Base-by-base conservation (phyloP, 2,888 invertebrate genomes). In the Adela reaumurella region DNA sequence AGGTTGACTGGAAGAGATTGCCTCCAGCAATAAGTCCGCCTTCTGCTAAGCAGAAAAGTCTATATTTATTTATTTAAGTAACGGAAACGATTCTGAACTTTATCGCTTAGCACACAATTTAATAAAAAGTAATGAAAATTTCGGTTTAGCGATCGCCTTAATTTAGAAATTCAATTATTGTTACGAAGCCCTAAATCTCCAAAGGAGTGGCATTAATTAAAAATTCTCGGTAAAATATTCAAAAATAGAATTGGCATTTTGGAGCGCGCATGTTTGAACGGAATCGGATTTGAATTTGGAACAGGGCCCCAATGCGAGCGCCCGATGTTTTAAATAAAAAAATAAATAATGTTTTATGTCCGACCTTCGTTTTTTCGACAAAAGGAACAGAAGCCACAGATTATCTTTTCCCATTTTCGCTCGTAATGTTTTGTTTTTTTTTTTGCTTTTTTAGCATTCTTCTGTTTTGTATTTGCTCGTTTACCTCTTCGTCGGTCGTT, bases 151-250 rank as follows among this genome's bases (percentile, higher is more conserved):
- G 24, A 24, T 24, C 24, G 24, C n/a, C n/a, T n/a, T n/a, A n/a
- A n/a, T n/a, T n/a, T n/a, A n/a, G n/a, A n/a, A n/a, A n/a, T n/a
- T n/a, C n/a, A n/a, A n/a, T n/a, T n/a, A 35, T 35, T 4, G 11
- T 3, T 14, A 35, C 35, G 35, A 14, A 11, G 3, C n/a, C 35
- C 35, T 35, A 35, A 35, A 35, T 14, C 35, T 35, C 35, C 11
- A 35, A 35, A 35, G 35, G 67, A 70, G 65, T 74, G 68, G 76
- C 76, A 77, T 78, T 77, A 78, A 78, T 78, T 78, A 78, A 78
- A 77, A 76, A 78, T 78, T 78, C 78, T 76, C 74, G 74, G 78
- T 78, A 77, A 74, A 78, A 78, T 76, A 78, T 78, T 76, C 78
- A 74, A 74, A 76, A 77, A 78, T 78, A 78, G 77, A 76, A 76